Base-by-base conservation (phyloP, 1,140 invertebrate genomes). In the Caerostris extrusa region DNA sequence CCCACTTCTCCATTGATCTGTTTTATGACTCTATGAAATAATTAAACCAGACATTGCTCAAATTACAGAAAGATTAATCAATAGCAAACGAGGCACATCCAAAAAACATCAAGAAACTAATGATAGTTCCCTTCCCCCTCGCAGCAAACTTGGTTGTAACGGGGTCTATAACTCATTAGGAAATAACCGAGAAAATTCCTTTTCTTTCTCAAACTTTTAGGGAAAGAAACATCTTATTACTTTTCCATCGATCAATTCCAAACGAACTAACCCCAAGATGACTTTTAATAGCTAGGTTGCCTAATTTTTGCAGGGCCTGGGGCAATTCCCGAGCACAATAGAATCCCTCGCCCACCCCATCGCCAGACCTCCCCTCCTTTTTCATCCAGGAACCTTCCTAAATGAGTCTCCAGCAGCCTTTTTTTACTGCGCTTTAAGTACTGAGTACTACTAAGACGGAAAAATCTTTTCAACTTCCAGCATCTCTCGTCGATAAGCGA, bases 381-480 rank as follows among this genome's bases (percentile, higher is more conserved):
- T 85, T 56, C 82, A 85, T 85, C 82, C 55, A 19, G 50, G 56
- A 77, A 50, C 56, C 58, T 91, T 56, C 17, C 89, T 60, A 91
- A 91, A 91, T 91, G 89, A 91, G 69, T 34, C 71, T 61, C 57
- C 17, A 53, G 69, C 56, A 82, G 89, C 71, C 89, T 77, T 91
- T 91, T 77, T 91, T 91, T 91, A 81, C 89, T 81, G 89, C 57
- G 89, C 89, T 91, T 91, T 91, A 91, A 91, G 89, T 91, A 91
- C 81, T 91, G 89, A 91, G 71, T 81, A 61, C 89, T 90, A 71
- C 34, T 85, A 85, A n/a, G 64, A 64, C 17, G 19, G 61, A 64
- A 77, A 91, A 91, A 82, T 81, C 71, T 81, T 91, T 88, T 91
- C 67, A 90, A 55, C 19, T 14, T 55, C 55, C 57, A 34, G 55